phyloP scores from a whole-genome alignment of 2,797 vertebrate species.

The Sylvia borin region DNA sequence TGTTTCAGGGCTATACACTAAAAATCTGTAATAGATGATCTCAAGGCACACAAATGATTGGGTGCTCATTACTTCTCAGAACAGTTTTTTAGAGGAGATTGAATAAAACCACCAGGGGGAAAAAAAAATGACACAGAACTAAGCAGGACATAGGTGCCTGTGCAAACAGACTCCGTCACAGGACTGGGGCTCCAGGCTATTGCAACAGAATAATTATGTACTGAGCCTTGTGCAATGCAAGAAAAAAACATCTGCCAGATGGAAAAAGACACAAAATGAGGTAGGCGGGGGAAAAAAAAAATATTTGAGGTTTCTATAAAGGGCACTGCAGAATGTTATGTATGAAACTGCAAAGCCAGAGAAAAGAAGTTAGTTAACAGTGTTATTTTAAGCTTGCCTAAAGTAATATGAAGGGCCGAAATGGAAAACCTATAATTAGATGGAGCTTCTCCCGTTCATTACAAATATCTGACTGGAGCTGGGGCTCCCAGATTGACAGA shows the following conservation, averaged over 20 bases:
- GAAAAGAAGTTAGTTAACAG: not conserved
- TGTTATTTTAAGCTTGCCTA: constrained; percentile 26
- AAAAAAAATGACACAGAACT: not conserved
- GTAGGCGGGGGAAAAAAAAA: not conserved
- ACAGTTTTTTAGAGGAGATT: not conserved
- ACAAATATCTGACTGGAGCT: not conserved
- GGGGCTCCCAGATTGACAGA: not conserved
- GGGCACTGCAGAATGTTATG: not conserved
- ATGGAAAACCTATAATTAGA: constrained; percentile 9
- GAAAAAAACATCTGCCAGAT: not conserved
- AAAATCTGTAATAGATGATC: not conserved
- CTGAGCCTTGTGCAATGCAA: not conserved
- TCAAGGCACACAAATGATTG: not conserved
- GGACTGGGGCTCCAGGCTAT: not conserved
- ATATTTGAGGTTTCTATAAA: constrained; percentile 46
- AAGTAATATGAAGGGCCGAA: not conserved
- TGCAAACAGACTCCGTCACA: not conserved
- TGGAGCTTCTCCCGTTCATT: not conserved
- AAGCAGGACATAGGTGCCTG: not conserved
- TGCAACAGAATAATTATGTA: constrained; percentile 15
- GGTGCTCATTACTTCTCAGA: not conserved
- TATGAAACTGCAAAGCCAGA: not conserved
- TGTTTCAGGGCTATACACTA: not conserved
- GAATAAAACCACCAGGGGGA: not conserved
- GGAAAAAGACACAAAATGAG: constrained; percentile 32